Evolutionary conservation across 2,797 vertebrate species (phyloP), one percentile per base, ranked within the genome.

Genomic region (Halcyon leucocephala): DNA sequence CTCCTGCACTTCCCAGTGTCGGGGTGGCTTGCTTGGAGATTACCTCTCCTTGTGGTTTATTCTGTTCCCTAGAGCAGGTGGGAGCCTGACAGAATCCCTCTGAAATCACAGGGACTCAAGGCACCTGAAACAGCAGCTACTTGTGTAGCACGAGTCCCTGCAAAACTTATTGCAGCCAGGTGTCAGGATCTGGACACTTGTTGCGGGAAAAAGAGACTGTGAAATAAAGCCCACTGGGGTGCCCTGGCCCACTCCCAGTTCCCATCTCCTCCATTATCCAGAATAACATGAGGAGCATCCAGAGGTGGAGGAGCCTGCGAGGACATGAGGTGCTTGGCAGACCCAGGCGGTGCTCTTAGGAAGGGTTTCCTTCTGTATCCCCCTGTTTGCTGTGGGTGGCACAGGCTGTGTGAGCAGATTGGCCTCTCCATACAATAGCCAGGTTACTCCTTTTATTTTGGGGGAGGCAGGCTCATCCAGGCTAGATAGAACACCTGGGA

Each of bases 291-390:
- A 29, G 37, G 7, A 28, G 10, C 17, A 49, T 41, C 19, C 33
- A 60, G 49, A 42, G 18, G 7, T 16, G 20, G 31, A 51, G 13
- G 22, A 74, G 8, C 31, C 46, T 54, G 31, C 2, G 10, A 87
- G 52, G 26, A 31, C 1, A 0, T 2, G 3, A 61, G 18, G 20
- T 26, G 35, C 33, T 11, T 13, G 26, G 12, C n/a, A 58, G 24
- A 54, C 2, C 2, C 4, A 2, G n/a, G 29, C 15, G 80, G 24
- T 48, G 44, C 17, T 51, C 10, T 55, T 61, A 8, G 0, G 0
- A 54, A 12, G 24, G 3, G 3, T 46, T 93, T 80, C 8, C 42
- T 49, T 49, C 22, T 1, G 0, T 3, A 0, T 55, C 39, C 11
- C 15, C 21, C 8, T 0, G 0, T 12, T 26, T 10, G 0, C 26